Evolutionary conservation across 1,140 invertebrate genomes (phyloP).

Genomic region (Cyphomyrmex costatus): DNA sequence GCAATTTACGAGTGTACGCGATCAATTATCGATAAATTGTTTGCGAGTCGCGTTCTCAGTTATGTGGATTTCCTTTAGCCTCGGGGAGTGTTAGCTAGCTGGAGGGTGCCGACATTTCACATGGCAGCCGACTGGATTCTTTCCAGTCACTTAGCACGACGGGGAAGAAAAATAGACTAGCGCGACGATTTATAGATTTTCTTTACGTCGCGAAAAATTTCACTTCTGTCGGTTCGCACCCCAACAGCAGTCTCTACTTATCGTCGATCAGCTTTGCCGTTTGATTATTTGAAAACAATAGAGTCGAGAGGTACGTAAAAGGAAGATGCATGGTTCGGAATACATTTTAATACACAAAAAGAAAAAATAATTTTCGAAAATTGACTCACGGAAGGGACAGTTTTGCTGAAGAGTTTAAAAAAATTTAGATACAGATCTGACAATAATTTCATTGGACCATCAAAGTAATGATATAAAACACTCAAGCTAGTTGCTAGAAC

Average conservation of each 20-base stretch:
- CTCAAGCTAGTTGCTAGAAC: no score
- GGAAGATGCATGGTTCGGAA: neutral
- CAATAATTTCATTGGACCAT: no score
- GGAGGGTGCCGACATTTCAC: conserved; percentile 47
- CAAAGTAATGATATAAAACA: no score
- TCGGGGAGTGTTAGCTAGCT: neutral
- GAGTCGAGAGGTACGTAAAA: neutral
- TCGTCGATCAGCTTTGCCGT: neutral
- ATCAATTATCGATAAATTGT: conserved; percentile 71
- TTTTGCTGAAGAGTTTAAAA: no score
- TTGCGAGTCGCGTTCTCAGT: neutral
- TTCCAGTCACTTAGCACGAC: conserved; percentile 60
- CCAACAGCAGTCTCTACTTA: conserved; percentile 5
- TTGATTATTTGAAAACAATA: conserved; percentile 37
- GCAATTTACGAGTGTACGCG: conserved; percentile 31
- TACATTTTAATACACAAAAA: neutral
- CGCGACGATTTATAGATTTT: conserved; percentile 59
- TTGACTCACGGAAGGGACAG: neutral
- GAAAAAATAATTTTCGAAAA: neutral
- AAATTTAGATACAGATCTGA: no score
- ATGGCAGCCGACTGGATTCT: conserved; percentile 53
- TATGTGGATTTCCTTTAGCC: conserved; percentile 16
- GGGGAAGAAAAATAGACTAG: conserved; percentile 41
- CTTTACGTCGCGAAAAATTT: conserved; percentile 42
- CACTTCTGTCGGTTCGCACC: neutral